Percentiles rank a stretch among this genome's conserved stretches.
Evolutionary conservation across 2,888 invertebrate genomes (phyloP).

Genomic region (Microchrysa polita): DNA sequence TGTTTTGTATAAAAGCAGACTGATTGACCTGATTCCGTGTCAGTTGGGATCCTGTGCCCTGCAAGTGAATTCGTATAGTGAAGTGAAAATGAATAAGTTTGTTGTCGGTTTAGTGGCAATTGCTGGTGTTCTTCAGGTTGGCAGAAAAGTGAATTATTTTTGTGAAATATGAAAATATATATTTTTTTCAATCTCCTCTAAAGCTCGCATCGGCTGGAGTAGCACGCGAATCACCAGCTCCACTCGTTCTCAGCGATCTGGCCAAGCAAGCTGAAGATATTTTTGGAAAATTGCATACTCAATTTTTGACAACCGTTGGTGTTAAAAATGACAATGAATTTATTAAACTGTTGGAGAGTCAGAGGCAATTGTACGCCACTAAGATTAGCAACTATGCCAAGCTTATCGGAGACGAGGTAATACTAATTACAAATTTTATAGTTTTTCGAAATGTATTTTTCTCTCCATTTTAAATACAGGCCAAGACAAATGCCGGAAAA

Average conservation of each 20-base stretch:
- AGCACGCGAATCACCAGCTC: conserved; percentile 38
- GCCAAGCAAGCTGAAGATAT: conserved; percentile 47
- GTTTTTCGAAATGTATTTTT: neutral
- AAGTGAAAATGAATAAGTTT: conserved; percentile 9
- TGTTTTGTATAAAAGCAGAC: too few species aligned
- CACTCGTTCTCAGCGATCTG: conserved; percentile 26
- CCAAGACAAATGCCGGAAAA: conserved; percentile 37
- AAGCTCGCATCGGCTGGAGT: conserved; percentile 41
- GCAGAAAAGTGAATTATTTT: too few species aligned
- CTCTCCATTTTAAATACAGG: neutral
- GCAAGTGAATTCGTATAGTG: too few species aligned
- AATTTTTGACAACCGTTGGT: conserved; percentile 45
- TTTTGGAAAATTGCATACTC: conserved; percentile 42
- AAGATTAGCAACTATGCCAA: conserved; percentile 42
- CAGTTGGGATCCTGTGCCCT: too few species aligned
- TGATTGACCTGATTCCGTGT: too few species aligned
- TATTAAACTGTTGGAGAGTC: conserved; percentile 20
- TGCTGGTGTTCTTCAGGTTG: conserved; percentile 5
- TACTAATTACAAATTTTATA: neutral
- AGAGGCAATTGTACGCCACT: conserved; percentile 42
- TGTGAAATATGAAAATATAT: too few species aligned
- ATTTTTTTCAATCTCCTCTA: neutral
- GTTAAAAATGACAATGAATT: conserved; percentile 46
- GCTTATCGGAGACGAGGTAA: conserved; percentile 43
- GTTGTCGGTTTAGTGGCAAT: conserved; percentile 1